Percentiles rank a stretch among this genome's conserved stretches.
Evolutionary conservation across 2,113 vertebrate genomes (phyloP).

Genomic region (Donacobius atricapilla): DNA sequence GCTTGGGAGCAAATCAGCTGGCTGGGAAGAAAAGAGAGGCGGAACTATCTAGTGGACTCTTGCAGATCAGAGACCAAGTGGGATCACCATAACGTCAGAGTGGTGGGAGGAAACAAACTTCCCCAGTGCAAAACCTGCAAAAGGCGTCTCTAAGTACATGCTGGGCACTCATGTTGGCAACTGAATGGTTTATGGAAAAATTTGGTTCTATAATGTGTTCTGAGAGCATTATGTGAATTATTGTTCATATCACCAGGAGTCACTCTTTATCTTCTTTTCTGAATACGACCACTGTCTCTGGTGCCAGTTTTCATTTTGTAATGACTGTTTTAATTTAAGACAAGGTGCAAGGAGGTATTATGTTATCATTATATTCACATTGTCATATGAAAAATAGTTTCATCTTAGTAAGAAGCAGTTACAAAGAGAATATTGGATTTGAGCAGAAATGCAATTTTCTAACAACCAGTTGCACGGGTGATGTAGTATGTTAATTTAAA

Average conservation of each 20-base stretch:
- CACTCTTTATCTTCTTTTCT: neutral
- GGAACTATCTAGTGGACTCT: neutral
- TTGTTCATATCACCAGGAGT: neutral
- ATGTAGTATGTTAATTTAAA: neutral
- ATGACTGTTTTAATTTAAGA: neutral
- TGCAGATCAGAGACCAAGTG: fast-evolving
- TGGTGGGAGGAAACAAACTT: neutral
- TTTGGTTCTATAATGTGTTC: neutral
- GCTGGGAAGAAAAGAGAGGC: neutral
- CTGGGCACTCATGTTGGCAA: neutral
- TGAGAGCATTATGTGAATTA: neutral
- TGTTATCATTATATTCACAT: neutral
- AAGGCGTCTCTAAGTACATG: neutral
- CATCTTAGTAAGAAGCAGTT: neutral
- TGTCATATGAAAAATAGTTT: neutral
- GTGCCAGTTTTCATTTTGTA: neutral
- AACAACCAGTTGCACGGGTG: neutral
- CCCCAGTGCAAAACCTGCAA: neutral
- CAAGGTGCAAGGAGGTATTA: neutral
- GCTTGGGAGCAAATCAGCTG: neutral
- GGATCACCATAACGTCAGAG: neutral
- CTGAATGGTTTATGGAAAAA: neutral
- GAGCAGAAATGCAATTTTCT: neutral
- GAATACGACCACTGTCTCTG: neutral
- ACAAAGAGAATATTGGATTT: neutral